Evolutionary conservation across 2,797 vertebrate genomes (phyloP).

Genomic region (Pseudochaenichthys georgianus): DNA sequence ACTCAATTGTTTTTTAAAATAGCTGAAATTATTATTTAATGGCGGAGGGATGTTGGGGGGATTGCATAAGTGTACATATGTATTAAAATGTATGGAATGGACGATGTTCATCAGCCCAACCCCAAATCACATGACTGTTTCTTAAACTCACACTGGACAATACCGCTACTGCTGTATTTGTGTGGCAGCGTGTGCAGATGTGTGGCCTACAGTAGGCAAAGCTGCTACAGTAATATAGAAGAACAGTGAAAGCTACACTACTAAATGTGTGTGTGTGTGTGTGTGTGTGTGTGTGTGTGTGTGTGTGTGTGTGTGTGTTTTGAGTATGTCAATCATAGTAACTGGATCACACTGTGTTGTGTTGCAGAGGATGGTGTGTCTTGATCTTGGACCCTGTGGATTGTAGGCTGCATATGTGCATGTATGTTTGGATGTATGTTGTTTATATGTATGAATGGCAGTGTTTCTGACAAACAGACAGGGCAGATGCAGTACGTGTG

Average conservation of each 20-base stretch:
- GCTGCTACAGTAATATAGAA: neutral
- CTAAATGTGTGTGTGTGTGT: neutral
- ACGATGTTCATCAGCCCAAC: no score
- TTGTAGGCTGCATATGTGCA: conserved; percentile 35
- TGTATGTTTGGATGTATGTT: conserved; percentile 33
- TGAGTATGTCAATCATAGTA: neutral
- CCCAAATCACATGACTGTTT: neutral
- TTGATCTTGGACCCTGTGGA: conserved; percentile 18
- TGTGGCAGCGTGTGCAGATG: conserved; percentile 2
- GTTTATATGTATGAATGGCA: conserved; percentile 38
- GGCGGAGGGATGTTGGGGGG: no score
- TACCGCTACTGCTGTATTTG: neutral
- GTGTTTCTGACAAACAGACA: conserved; percentile 45
- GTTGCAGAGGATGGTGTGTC: conserved; percentile 19
- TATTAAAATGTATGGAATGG: no score
- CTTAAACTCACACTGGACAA: neutral
- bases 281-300: conserved; percentile 3
- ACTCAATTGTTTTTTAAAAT: neutral
- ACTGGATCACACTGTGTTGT: conserved; percentile 6
- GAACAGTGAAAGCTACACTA: neutral
- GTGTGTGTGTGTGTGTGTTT: conserved; percentile 5
- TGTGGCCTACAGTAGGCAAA: neutral
- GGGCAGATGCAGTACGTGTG: conserved; percentile 21
- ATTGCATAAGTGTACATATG: no score
- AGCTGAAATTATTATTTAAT: neutral